A percentile compares a stretch with the other conserved stretches of the same genome.
Conservation (phyloP, 2,113 vertebrate species). For the Delphinapterus leucas region DNA sequence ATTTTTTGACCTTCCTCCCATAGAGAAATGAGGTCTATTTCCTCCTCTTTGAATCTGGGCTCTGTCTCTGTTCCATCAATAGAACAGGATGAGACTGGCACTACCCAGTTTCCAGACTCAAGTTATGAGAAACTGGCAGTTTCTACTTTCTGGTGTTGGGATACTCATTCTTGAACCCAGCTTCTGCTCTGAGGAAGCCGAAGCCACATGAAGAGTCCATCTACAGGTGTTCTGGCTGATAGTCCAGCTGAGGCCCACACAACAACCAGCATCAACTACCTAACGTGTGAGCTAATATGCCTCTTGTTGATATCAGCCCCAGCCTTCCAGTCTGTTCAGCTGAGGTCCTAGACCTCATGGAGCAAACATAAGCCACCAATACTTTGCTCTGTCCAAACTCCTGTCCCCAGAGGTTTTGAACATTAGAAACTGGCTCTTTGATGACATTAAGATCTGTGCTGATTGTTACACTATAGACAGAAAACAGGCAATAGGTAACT, state of each 20-base stretch:
- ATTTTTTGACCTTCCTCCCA: background rate
- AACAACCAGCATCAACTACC: background rate
- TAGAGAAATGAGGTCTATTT: background rate
- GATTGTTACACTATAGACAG: background rate
- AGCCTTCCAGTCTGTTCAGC: background rate
- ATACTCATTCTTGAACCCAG: background rate
- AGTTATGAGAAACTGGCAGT: background rate
- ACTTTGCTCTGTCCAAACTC: background rate
- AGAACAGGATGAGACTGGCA: background rate
- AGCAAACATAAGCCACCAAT: background rate
- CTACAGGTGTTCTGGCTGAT: background rate
- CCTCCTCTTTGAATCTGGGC: background rate
- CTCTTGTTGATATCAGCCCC: no score
- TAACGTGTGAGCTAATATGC: background rate
- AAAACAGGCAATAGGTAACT: background rate
- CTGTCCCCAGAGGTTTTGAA: background rate
- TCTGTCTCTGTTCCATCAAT: background rate
- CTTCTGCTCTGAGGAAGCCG: background rate
- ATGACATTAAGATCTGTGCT: background rate
- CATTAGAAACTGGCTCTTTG: background rate
- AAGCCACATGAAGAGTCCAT: background rate
- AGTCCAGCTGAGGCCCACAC: background rate
- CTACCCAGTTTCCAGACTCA: background rate
- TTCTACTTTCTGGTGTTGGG: background rate
- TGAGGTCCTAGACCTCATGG: background rate